Base-by-base conservation (phyloP, 1,140 invertebrate species). In the Zaprionus davidi region DNA sequence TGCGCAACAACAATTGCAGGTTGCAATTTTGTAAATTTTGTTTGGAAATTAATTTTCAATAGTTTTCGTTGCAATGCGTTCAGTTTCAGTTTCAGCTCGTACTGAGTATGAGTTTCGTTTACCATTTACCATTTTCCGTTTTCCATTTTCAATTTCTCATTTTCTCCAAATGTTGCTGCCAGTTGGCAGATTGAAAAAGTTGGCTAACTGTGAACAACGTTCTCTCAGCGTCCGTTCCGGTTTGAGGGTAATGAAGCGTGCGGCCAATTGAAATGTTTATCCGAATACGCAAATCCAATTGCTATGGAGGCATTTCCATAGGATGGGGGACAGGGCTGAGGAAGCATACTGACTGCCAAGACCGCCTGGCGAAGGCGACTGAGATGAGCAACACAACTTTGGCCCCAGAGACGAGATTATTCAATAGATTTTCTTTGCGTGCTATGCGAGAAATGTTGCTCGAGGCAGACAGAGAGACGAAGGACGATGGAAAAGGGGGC, bases 221-320 rank as follows among this genome's bases (percentile, higher is more conserved):
- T 51, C 46, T 24, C 11, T 24, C 11, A 2, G 20, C 20, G n/a
- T 64, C 67, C 20, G 34, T 53, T 24, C 59, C 55, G 64, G 46
- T 66, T 49, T 67, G 58, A 66, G 72, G 78, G 85, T 87, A 87
- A 84, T 84, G 82, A 87, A 86, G 82, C 79, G 68, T 71, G 68
- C 57, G 82, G 79, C 69, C 82, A 84, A 87, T 87, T 87, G 84
- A 87, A 87, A 88, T 87, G 84, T 88, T 87, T 87, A 87, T 87
- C 74, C 78, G 78, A 81, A 77, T 84, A 88, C 84, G 70, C 66
- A 90, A 87, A 87, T 87, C 84, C 84, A 90, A 87, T 87, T 84
- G 84, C 83, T 77, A 38, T 36, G 44, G 53, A 55, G 51, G 70
- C 69, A 76, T 76, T 76, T 65, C 53, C 68, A 71, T 59, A 63